Evolutionary conservation across 2,113 vertebrate genomes (phyloP), one percentile per base, ranked within the genome.

Genomic region (Drymodes brunneopygia): DNA sequence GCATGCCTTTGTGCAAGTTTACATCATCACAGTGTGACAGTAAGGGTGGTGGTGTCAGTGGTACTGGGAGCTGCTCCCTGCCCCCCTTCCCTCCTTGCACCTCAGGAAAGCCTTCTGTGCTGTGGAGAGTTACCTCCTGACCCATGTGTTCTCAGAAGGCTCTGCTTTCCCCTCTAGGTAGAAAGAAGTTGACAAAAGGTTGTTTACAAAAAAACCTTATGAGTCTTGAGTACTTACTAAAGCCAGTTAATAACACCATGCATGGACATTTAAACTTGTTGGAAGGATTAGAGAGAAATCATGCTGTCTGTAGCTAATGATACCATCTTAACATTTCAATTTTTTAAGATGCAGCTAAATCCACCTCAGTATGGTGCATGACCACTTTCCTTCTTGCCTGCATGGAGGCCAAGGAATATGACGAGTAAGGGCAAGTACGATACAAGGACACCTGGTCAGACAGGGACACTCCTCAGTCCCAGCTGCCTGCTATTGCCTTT

Each of bases 161-260:
- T 53, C n/a, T 67, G 47, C 54, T 82, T 62, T 75, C 28, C n/a
- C 47, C 61, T 53, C 62, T 75, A 14, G 17, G 40, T 67, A 89
- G 62, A 74, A 82, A 81, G 45, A 82, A 81, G 54, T 81, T 86
- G 66, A 53, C 51, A 23, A 73, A 47, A 80, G 45, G 40, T 54
- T 67, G 31, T 50, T 86, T 91, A 60, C 78, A 48, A 97, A 97
- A 96, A 96, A 92, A 94, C 38, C 38, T 7, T 24, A 74, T 67
- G 54, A 66, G 88, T 96, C 94, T 97, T 97, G 96, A 97, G 92
- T 93, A 93, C 94, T 97, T 96, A 95, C 96, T 97, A 98, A 97
- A 98, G 97, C 97, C 98, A 97, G 98, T 98, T 98, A 99, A 98
- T 99, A 98, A 98, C 98, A 99, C 99, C 98, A 98, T 98, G 98